Evolutionary conservation across 2,888 invertebrate genomes (phyloP).

Genomic region (Amphipoea oculea): DNA sequence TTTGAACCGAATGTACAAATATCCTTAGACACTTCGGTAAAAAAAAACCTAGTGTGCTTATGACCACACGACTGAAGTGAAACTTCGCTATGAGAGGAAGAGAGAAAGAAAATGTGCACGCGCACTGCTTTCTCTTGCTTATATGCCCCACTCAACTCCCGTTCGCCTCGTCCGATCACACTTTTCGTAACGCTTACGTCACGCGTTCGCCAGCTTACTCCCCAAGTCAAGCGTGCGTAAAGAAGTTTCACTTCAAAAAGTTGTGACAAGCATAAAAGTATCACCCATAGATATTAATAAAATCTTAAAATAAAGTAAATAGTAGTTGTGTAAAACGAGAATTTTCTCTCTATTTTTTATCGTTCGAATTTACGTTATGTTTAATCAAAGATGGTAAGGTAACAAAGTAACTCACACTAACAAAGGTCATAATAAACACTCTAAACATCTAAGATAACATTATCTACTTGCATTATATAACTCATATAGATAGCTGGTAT

Average conservation of each 20-base stretch:
- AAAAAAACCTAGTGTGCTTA: no score
- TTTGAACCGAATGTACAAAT: background rate
- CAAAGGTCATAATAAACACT: background rate
- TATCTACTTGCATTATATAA: background rate
- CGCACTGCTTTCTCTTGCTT: no score
- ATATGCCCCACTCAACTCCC: no score
- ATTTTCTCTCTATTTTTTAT: background rate
- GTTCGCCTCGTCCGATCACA: no score
- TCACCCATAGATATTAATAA: no score
- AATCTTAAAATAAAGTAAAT: background rate
- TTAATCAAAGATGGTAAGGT: background rate
- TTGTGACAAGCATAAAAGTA: background rate
- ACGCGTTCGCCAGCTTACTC: no score
- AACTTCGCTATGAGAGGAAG: no score
- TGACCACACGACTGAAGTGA: no score
- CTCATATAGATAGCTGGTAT: background rate
- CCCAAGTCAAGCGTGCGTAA: no score
- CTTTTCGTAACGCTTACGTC: no score
- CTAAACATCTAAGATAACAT: background rate
- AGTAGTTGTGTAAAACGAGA: background rate
- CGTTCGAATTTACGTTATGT: no score
- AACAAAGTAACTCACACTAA: background rate
- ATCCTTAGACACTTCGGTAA: background rate
- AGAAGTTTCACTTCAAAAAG: no score
- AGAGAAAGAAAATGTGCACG: fast-evolving